Evolutionary conservation across 1,140 invertebrate genomes (phyloP).

Genomic region (Parasteatoda tepidariorum): DNA sequence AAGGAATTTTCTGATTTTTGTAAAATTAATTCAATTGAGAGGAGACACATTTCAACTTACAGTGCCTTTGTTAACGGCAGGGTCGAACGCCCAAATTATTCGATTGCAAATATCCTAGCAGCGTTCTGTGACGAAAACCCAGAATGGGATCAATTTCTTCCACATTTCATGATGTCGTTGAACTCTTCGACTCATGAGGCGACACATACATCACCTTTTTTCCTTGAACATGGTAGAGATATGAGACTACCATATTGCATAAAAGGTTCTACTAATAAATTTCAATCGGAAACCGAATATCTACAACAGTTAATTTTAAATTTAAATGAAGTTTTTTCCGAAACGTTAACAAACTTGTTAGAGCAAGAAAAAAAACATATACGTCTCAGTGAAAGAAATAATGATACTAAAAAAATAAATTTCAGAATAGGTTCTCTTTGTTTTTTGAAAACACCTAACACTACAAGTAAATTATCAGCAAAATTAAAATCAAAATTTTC

Average conservation of each 20-base stretch:
- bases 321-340: neutral
- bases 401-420: neutral
- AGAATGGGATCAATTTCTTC: neutral
- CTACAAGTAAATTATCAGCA: neutral
- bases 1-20: constrained; percentile 1
- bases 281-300: neutral
- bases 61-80: neutral
- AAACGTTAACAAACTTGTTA: neutral
- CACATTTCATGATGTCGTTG: neutral
- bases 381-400: neutral
- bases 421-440: neutral
- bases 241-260: neutral
- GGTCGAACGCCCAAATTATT: neutral
- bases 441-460: neutral
- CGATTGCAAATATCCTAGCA: neutral
- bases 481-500: neutral
- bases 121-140: neutral
- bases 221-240: neutral
- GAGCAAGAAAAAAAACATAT: neutral
- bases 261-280: neutral
- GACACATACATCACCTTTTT: neutral
- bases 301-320: neutral
- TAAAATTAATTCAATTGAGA: neutral
- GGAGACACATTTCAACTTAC: neutral
- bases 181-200: neutral